Base-by-base conservation (phyloP, 1,140 invertebrate genomes). In the Sitophilus oryzae region DNA sequence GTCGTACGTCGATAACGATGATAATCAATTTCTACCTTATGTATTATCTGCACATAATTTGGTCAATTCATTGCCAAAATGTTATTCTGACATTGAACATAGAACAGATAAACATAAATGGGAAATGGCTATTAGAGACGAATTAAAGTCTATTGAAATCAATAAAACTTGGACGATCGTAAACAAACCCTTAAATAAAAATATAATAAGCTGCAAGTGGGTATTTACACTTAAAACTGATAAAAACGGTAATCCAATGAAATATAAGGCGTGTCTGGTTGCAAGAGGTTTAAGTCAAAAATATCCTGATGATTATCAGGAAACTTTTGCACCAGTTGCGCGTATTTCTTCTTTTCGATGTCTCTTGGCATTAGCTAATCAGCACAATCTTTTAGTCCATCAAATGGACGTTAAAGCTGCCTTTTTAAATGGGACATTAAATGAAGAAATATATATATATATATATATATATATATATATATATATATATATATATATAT, bases 121-220 rank as follows among this genome's bases (percentile, higher is more conserved):
- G 69, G 56, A 68, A 60, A 35, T 54, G 38, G 71, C 71, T 3
- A 66, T 73, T 19, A 52, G 67, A 38, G 66, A 67, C 40, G 66
- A 73, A 66, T 16, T 72, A 18, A 64, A 71, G 49, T 71, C 68
- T 22, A 49, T 72, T 45, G 30, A 43, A 25, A 15, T 20, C 41
- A 74, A 72, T 62, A 64, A 72, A 42, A 73, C 65, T n/a, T 73
- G 69, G 71, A 63, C 46, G 25, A 52, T 74, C 53, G 71, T 74
- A 22, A 30, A 60, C 15, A 68, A 51, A 44, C 73, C 74, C 11
- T 30, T 58, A 3, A 61, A 69, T 59, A 67, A 60, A 65, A 72
- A 73, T 62, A 65, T 71, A 47, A 56, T 71, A 40, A 55, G 65
- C 61, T 68, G 61, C 55, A 70, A 64, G 59, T 71, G 69, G 68